Conservation (phyloP, 2,113 vertebrate species). For the Podarcis cretensis region DNA sequence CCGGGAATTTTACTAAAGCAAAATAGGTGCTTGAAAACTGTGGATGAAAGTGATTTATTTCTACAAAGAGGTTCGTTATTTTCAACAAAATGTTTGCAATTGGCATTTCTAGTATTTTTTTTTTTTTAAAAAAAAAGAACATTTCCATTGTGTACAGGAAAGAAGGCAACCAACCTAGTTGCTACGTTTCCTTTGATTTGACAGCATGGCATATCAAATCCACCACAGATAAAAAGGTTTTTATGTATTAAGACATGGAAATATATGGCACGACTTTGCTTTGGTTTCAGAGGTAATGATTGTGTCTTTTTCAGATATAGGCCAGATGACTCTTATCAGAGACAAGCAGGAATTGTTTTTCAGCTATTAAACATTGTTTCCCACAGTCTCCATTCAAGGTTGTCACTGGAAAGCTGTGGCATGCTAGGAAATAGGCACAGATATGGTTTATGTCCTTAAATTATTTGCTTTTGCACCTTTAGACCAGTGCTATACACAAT, state of each 20-base stretch:
- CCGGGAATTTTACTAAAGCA: neutral
- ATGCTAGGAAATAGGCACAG: neutral
- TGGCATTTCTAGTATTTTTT: neutral
- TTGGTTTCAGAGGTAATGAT: conserved; percentile 30
- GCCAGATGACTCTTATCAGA: conserved; percentile 20
- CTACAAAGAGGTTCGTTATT: conserved; percentile 4
- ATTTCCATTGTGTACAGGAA: neutral
- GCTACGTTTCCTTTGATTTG: conserved; percentile 33
- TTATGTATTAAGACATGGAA: neutral
- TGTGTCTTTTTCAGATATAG: conserved; percentile 37
- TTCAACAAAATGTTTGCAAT: conserved; percentile 13
- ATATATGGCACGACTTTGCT: conserved; percentile 3
- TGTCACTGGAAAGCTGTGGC: neutral
- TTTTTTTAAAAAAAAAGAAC: neutral
- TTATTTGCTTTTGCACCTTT: conserved; percentile 10
- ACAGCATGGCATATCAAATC: neutral
- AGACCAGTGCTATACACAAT: neutral
- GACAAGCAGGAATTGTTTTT: conserved; percentile 34
- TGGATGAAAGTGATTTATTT: neutral
- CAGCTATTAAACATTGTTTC: neutral
- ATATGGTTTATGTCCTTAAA: neutral
- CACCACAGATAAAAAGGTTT: conserved; percentile 4
- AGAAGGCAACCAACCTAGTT: neutral
- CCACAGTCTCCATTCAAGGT: neutral
- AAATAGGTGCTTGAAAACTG: neutral